These are phyloP conservation scores for Choloepus hoffmanni DNA, from an alignment of 2,113 vertebrate species.

Conservation along the genomic window DNA sequence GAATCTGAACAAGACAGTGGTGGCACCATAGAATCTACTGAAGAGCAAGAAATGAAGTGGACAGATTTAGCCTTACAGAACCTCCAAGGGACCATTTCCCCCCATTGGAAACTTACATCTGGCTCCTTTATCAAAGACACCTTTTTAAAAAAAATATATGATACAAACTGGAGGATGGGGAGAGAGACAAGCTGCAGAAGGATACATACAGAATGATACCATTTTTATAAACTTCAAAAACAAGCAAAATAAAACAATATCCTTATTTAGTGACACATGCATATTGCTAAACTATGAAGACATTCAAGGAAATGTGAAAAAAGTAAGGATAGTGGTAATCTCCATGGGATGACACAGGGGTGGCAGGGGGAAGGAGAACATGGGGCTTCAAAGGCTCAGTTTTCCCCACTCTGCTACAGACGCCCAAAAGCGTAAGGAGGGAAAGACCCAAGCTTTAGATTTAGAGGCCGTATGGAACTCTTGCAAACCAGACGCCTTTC, in stretches of 20 bases:
- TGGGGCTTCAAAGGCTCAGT: too few relatives aligned
- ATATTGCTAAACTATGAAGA: too few relatives aligned
- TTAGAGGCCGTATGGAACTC: neutral
- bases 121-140: neutral
- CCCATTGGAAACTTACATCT: slow-evolving; percentile 87
- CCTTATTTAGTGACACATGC: neutral
- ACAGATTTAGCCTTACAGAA: slow-evolving; percentile 96
- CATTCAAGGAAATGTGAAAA: neutral
- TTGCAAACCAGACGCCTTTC: neutral
- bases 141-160: neutral
- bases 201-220: too few relatives aligned
- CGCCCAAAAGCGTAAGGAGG: neutral
- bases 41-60: slow-evolving; percentile 99
- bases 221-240: too few relatives aligned
- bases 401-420: neutral
- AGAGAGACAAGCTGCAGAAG: too few relatives aligned
- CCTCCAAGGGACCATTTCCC: slow-evolving; percentile 95
- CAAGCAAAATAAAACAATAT: neutral
- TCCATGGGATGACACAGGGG: neutral
- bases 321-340: too few relatives aligned
- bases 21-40: slow-evolving; percentile 96
- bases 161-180: too few relatives aligned
- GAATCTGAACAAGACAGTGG: slow-evolving; percentile 99
- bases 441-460: neutral
- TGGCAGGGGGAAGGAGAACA: neutral